Percentiles rank a stretch among this genome's conserved stretches.
phyloP scores from a whole-genome alignment of 2,797 vertebrate genomes.

The Diceros bicornis region DNA sequence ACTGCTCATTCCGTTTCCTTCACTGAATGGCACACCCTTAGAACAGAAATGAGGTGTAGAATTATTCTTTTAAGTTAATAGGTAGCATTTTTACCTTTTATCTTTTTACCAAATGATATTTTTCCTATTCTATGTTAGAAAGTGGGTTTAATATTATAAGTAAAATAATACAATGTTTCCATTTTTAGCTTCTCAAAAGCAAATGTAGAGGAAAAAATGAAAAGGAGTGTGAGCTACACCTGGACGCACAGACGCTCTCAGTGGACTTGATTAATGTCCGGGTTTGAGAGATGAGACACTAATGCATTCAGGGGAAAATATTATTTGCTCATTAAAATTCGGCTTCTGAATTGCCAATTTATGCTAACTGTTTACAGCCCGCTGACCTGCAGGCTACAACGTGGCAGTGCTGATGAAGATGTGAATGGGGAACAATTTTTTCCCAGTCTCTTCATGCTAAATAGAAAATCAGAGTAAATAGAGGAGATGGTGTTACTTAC shows the following conservation, averaged over 20 bases:
- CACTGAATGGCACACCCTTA: slow-evolving; percentile 93
- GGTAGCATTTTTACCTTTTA: neutral
- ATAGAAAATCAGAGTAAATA: slow-evolving; percentile 68
- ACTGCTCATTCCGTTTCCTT: slow-evolving; percentile 98
- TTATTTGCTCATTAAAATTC: slow-evolving; percentile 81
- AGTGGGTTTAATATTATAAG: neutral
- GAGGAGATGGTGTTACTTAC: neutral
- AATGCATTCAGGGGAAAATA: slow-evolving; percentile 65
- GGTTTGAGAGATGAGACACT: slow-evolving; percentile 51
- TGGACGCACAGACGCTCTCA: neutral
- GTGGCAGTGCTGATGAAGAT: slow-evolving; percentile 6
- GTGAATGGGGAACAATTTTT: slow-evolving; percentile 54
- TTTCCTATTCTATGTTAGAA: neutral
- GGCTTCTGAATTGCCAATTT: slow-evolving; percentile 68
- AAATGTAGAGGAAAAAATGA: neutral
- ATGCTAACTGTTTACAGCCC: slow-evolving; percentile 62
- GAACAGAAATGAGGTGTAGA: slow-evolving; percentile 84
- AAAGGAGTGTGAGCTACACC: neutral
- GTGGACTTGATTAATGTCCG: slow-evolving; percentile 3
- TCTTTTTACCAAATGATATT: neutral
- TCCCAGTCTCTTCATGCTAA: slow-evolving; percentile 5
- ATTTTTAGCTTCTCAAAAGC: neutral
- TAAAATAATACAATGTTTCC: neutral
- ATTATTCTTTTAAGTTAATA: slow-evolving; percentile 35
- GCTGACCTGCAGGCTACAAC: slow-evolving; percentile 30